Evolutionary conservation across 1,140 invertebrate species (phyloP).

Genomic region (Gonioctena quinquepunctata): DNA sequence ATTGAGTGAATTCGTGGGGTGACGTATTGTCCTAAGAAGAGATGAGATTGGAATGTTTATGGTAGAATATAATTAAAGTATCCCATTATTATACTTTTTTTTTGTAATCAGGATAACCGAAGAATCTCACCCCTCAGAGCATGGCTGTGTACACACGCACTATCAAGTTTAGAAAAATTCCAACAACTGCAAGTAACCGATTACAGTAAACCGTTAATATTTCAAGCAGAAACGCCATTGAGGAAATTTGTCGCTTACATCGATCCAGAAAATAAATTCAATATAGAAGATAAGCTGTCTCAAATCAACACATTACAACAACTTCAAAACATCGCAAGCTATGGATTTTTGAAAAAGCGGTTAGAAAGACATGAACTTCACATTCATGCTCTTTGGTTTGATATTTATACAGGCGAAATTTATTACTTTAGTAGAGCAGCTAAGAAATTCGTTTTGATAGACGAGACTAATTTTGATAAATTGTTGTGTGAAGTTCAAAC

Average conservation of each 20-base stretch:
- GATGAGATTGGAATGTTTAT: no score
- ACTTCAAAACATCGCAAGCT: slow-evolving; percentile 91
- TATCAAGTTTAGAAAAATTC: slow-evolving; percentile 81
- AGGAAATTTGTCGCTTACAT: slow-evolving; percentile 91
- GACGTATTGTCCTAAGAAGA: no score
- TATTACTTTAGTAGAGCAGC: slow-evolving; percentile 87
- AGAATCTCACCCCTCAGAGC: slow-evolving; percentile 85
- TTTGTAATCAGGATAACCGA: slow-evolving; percentile 75
- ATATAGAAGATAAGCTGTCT: slow-evolving; percentile 88
- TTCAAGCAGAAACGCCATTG: slow-evolving; percentile 83
- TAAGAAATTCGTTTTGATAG: slow-evolving; percentile 83
- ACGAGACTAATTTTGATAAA: slow-evolving; percentile 76
- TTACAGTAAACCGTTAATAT: slow-evolving; percentile 76
- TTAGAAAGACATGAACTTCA: slow-evolving; percentile 82
- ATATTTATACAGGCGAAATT: slow-evolving; percentile 95
- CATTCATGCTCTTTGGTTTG: slow-evolving; percentile 95
- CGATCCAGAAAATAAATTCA: slow-evolving; percentile 89
- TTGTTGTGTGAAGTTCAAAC: slow-evolving; percentile 76
- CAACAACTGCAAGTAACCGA: slow-evolving; percentile 71
- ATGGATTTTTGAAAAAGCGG: slow-evolving; percentile 86
- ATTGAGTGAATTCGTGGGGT: no score
- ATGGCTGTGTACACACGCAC: slow-evolving; percentile 89
- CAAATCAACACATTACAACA: slow-evolving; percentile 95
- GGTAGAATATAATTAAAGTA: no score
- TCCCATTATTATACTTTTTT: no score